Evolutionary conservation across 2,888 invertebrate genomes (phyloP).

Genomic region (Dynastes tityus): DNA sequence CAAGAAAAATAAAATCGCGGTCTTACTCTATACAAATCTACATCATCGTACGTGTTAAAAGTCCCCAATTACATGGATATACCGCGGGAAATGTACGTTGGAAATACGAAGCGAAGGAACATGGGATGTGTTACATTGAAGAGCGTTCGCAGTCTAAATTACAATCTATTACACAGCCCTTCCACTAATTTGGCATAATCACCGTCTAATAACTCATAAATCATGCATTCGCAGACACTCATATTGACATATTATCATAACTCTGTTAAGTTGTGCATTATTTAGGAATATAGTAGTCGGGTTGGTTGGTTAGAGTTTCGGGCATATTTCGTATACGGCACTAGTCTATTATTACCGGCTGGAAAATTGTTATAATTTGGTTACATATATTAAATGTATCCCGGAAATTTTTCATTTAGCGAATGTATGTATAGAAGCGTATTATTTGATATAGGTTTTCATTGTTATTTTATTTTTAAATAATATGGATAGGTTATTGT

Average conservation of each 20-base stretch:
- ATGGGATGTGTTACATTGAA: conserved; percentile 35
- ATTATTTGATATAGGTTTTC: too few relatives aligned
- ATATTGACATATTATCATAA: conserved; percentile 65
- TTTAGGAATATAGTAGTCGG: conserved; percentile 43
- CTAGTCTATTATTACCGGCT: background rate
- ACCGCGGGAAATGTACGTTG: background rate
- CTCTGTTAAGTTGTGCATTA: conserved; percentile 51
- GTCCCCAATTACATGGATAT: too few relatives aligned
- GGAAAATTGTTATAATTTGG: conserved; percentile 15
- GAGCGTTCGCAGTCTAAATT: conserved; percentile 63
- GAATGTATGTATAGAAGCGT: too few relatives aligned
- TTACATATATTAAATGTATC: background rate
- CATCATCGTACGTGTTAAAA: too few relatives aligned
- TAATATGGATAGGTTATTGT: too few relatives aligned
- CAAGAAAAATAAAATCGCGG: too few relatives aligned
- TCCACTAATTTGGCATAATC: conserved; percentile 68
- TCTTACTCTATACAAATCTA: too few relatives aligned
- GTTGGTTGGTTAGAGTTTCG: conserved; percentile 22
- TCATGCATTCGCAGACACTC: conserved; percentile 65
- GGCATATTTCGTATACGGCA: conserved; percentile 16
- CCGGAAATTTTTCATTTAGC: background rate
- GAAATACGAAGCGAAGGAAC: conserved; percentile 16
- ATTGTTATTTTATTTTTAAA: too few relatives aligned
- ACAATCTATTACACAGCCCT: conserved; percentile 62
- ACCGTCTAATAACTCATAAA: conserved; percentile 68